Base-by-base conservation (phyloP, 2,113 vertebrate species). In the Syngnathus floridae region DNA sequence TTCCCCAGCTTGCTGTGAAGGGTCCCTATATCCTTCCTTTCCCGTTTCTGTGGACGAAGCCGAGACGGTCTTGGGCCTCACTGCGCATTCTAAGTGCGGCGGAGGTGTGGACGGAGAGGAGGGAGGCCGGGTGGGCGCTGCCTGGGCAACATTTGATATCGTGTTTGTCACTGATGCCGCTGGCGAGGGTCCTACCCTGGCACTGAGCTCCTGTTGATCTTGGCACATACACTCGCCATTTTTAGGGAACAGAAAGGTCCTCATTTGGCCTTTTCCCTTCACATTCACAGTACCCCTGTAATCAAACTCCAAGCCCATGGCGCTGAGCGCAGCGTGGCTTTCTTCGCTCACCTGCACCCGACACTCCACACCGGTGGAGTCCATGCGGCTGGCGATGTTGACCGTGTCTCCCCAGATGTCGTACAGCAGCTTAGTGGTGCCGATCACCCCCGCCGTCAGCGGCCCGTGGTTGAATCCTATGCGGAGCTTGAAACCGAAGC, bases 331-430 rank as follows among this genome's bases (percentile, higher is more conserved):
- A 0, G 90, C 89, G 69, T 97, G 95, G 88, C 96, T 99, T 83
- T 97, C 96, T 76, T 99, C 95, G 22, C 97, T 98, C 88, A 98
- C 96, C 90, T 99, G 97, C 67, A 99, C 92, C 22, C 96, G 94
- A 73, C 95, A 99, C 86, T 99, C 97, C 1, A 99, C 92, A 0
- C 96, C 97, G 0, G 97, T 99, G 73, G 94, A 95, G 89, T 99
- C 96, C 97, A 99, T 99, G 48, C 96, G 93, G 86, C 97, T 99
- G 21, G 96, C 97, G 0, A 99, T 99, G 88, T 99, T 99, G 73
- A 99, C 97, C 0, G 97, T 99, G 91, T 99, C 97, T 0, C 97
- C 97, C 97, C 97, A 99, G 57, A 99, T 98, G 87, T 99, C 97
- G 0, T 99, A 99, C 5, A 99, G 77, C 76, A 98, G 85, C 86